These are phyloP conservation scores for Phymanthus crucifer DNA, from an alignment of 92 coral and sea anemone genomes.

Conservation along the genomic window DNA sequence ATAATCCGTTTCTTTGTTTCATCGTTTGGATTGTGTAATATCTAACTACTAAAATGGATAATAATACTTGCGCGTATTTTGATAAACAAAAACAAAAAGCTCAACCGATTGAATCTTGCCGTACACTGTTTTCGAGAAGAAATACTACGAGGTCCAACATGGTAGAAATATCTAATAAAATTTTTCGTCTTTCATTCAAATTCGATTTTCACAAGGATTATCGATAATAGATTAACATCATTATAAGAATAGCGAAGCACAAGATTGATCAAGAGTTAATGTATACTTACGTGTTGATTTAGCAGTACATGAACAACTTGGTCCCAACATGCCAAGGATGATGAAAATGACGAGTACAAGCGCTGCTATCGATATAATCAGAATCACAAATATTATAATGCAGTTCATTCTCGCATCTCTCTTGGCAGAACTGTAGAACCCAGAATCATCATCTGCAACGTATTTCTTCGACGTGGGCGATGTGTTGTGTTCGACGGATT, in stretches of 20 bases:
- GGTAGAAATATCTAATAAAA: too few relatives aligned
- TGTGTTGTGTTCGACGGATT: background rate
- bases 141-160: too few relatives aligned
- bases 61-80: too few relatives aligned
- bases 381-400: constrained; percentile 54
- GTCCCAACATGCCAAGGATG: constrained; percentile 64
- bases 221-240: too few relatives aligned
- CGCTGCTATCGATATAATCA: constrained; percentile 54
- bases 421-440: background rate
- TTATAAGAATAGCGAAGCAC: background rate
- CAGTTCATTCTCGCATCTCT: constrained; percentile 49
- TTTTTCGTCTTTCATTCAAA: too few relatives aligned
- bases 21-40: too few relatives aligned
- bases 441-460: background rate
- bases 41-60: too few relatives aligned
- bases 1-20: too few relatives aligned
- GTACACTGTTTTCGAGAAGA: too few relatives aligned
- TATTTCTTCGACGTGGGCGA: constrained; percentile 2
- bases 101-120: too few relatives aligned
- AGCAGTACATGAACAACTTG: constrained; percentile 16
- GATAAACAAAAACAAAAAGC: too few relatives aligned
- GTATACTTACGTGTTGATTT: background rate
- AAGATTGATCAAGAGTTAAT: background rate
- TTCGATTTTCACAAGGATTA: too few relatives aligned
- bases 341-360: constrained; percentile 62